Evolutionary conservation across 2,113 vertebrate genomes (phyloP).

Genomic region (Chroicocephalus ridibundus): DNA sequence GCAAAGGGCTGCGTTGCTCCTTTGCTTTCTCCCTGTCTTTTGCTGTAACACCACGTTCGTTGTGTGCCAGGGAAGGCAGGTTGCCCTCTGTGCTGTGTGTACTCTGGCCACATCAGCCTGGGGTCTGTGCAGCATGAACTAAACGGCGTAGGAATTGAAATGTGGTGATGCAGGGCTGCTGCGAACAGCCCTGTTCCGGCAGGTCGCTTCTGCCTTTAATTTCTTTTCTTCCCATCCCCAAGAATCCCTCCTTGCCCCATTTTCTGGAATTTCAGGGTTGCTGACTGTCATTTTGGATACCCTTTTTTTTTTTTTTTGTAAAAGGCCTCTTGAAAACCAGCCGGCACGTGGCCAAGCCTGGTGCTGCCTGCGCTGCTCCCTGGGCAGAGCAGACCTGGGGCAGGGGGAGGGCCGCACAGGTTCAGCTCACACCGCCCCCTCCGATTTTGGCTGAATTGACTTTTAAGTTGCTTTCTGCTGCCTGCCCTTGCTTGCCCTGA

Average conservation of each 20-base stretch:
- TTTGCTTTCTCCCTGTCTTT: neutral
- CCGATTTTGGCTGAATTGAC: neutral
- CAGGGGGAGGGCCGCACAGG: neutral
- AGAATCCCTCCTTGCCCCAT: neutral
- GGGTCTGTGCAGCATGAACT: neutral
- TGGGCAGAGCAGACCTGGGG: neutral
- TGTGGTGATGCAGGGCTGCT: neutral
- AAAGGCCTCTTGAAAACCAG: neutral
- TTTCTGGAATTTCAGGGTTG: neutral
- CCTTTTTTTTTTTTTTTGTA: neutral
- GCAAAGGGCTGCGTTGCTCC: neutral
- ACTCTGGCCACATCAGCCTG: neutral
- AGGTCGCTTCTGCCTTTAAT: neutral
- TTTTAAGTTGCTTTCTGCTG: neutral
- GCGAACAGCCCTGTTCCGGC: no score
- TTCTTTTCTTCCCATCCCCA: neutral
- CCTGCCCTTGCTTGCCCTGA: neutral
- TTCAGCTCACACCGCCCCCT: neutral
- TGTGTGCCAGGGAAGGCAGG: neutral
- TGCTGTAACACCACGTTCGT: rapidly evolving
- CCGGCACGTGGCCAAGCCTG: neutral
- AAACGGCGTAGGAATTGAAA: rapidly evolving
- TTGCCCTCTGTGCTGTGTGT: neutral
- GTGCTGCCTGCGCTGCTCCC: neutral
- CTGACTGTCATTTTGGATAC: neutral